These are phyloP conservation scores for Gobio gobio DNA, from an alignment of 2,113 vertebrate genomes.

Conservation along the genomic window DNA sequence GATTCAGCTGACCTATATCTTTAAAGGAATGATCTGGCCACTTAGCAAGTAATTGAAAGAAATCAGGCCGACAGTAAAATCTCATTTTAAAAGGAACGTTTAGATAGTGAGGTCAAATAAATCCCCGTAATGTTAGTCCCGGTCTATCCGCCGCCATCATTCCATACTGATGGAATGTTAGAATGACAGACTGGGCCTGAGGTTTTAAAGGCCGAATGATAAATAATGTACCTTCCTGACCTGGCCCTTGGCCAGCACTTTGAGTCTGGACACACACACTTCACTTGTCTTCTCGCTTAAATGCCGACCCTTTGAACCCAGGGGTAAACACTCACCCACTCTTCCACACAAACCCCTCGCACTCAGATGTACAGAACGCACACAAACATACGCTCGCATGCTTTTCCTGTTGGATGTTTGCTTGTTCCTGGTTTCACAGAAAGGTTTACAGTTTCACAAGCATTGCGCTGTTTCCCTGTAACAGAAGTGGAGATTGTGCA, in stretches of 20 bases:
- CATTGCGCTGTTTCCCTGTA: slow-evolving; percentile 67
- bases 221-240: slow-evolving; percentile 40
- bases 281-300: not conserved
- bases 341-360: slow-evolving; percentile 17
- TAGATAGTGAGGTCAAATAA: not conserved
- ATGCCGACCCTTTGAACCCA: slow-evolving; percentile 22
- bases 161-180: slow-evolving; percentile 10
- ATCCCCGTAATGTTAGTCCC: not conserved
- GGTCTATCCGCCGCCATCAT: not conserved
- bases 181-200: not conserved
- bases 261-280: not conserved
- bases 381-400: not conserved
- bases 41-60: slow-evolving; percentile 11
- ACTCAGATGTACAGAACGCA: not conserved
- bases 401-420: slow-evolving; percentile 58
- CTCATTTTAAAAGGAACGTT: not conserved
- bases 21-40: slow-evolving; percentile 8
- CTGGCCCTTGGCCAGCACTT: not conserved
- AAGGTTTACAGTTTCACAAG: slow-evolving; percentile 69
- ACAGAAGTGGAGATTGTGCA: slow-evolving; percentile 68
- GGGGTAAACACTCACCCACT: slow-evolving; percentile 53
- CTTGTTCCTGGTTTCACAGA: slow-evolving; percentile 59
- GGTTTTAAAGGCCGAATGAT: slow-evolving; percentile 18
- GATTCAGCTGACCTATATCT: slow-evolving; percentile 29
- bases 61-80: slow-evolving; percentile 13